phyloP scores from a whole-genome alignment of 2,797 vertebrate genomes.

The Poeciliopsis presidionis region DNA sequence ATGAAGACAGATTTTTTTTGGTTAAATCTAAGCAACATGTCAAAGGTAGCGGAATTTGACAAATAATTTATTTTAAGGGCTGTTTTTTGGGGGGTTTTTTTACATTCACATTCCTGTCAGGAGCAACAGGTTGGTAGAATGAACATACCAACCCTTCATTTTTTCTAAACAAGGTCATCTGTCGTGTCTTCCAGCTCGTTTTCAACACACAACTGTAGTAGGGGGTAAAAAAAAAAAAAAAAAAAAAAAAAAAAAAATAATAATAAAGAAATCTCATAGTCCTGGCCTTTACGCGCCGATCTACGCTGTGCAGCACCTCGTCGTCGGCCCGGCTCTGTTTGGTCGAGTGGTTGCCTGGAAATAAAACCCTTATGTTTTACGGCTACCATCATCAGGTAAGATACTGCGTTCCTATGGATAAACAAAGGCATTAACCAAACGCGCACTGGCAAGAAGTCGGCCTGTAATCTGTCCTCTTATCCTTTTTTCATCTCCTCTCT shows the following conservation, averaged over 20 bases:
- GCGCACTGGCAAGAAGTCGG: constrained; percentile 63
- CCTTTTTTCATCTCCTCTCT: constrained; percentile 10
- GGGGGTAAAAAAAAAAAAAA: too few relatives aligned
- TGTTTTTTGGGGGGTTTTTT: background rate
- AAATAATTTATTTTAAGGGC: background rate
- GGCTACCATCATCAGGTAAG: constrained; percentile 73
- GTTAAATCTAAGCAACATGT: background rate
- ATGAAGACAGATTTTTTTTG: background rate
- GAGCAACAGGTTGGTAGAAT: background rate
- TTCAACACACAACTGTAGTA: constrained; percentile 1
- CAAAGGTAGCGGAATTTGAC: background rate
- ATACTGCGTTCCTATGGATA: constrained; percentile 74
- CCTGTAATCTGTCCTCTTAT: constrained; percentile 8
- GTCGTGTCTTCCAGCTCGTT: background rate
- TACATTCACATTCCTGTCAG: background rate
- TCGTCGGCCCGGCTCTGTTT: constrained; percentile 73
- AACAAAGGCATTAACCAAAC: constrained; percentile 81
- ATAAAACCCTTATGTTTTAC: constrained; percentile 64
- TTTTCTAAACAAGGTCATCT: background rate
- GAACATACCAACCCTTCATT: background rate
- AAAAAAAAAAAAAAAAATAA: background rate
- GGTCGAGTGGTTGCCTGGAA: constrained; percentile 82
- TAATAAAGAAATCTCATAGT: background rate
- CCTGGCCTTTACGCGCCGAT: constrained; percentile 1
- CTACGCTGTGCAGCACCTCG: constrained; percentile 15